These are phyloP conservation scores for Macroramphosus scolopax DNA, from an alignment of 2,797 vertebrate genomes.

Conservation along the genomic window DNA sequence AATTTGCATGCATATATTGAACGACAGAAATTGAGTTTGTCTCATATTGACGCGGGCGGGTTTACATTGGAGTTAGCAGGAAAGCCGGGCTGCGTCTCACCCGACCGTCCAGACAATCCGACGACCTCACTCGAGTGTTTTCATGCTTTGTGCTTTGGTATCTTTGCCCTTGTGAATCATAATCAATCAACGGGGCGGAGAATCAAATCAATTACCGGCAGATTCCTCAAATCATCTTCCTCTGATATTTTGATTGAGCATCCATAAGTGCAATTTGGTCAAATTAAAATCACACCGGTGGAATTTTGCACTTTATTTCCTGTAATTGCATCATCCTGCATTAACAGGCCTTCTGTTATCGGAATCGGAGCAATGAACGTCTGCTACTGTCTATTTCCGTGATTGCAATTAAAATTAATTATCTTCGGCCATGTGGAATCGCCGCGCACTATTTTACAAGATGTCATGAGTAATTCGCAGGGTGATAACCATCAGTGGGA, in stretches of 20 bases:
- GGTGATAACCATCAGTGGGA: no score
- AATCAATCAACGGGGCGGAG: constrained; percentile 16
- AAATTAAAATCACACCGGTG: constrained; percentile 26
- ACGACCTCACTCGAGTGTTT: constrained; percentile 5
- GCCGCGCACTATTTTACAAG: no score
- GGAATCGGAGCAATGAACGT: constrained; percentile 19
- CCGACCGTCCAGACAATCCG: constrained; percentile 7
- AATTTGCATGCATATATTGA: no score
- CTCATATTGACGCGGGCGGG: no score
- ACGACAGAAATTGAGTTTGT: no score
- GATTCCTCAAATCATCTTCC: constrained; percentile 49
- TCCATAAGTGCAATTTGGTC: constrained; percentile 25
- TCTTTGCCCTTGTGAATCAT: constrained; percentile 39
- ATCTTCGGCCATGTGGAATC: no score
- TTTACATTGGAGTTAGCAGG: no score
- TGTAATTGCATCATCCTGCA: constrained; percentile 40
- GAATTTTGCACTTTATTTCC: constrained; percentile 29
- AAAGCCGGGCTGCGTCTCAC: no score
- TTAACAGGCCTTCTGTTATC: constrained; percentile 10
- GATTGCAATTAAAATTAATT: constrained; percentile 23
- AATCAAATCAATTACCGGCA: constrained; percentile 38
- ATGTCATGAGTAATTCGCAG: no score
- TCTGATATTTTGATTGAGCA: constrained; percentile 40
- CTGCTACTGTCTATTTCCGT: constrained; percentile 12
- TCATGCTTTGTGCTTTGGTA: constrained; percentile 65